Conservation (phyloP, 2,888 invertebrate genomes). For the Cryptus viduatorius region DNA sequence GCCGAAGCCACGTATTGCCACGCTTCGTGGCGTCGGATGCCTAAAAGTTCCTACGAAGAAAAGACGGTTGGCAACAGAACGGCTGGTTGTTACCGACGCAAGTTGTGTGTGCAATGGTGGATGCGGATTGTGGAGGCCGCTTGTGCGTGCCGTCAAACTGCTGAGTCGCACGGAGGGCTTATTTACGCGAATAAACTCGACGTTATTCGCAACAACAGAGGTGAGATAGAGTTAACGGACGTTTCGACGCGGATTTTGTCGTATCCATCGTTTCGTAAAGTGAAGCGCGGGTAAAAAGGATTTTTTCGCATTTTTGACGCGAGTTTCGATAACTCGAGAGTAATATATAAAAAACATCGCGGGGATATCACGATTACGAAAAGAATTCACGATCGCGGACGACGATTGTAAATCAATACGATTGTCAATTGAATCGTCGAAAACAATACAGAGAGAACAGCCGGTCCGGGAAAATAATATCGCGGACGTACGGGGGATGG, state of each 20-base stretch:
- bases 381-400: not conserved
- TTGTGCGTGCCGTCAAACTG: constrained; percentile 75
- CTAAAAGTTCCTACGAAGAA: constrained; percentile 51
- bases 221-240: constrained; percentile 37
- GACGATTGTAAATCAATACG: not conserved
- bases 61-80: constrained; percentile 58
- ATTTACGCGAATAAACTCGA: constrained; percentile 12
- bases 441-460: constrained; percentile 50
- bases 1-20: constrained; percentile 58
- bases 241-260: constrained; percentile 18
- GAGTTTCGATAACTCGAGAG: constrained; percentile 40
- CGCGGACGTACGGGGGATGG: constrained; percentile 56
- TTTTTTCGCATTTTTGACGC: constrained; percentile 68
- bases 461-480: constrained; percentile 59
- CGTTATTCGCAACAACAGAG: constrained; percentile 62
- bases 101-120: constrained; percentile 76
- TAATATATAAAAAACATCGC: not conserved
- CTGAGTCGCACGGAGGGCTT: constrained; percentile 58
- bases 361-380: not conserved
- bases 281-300: constrained; percentile 60
- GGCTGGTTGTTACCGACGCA: constrained; percentile 68
- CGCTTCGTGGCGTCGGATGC: constrained; percentile 38
- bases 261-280: constrained; percentile 53
- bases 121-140: constrained; percentile 74
- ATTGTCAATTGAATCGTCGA: constrained; percentile 12